Percentiles rank a stretch among this genome's conserved stretches.
Evolutionary conservation across 2,888 invertebrate genomes (phyloP).

Genomic region (Melanotus villosus): DNA sequence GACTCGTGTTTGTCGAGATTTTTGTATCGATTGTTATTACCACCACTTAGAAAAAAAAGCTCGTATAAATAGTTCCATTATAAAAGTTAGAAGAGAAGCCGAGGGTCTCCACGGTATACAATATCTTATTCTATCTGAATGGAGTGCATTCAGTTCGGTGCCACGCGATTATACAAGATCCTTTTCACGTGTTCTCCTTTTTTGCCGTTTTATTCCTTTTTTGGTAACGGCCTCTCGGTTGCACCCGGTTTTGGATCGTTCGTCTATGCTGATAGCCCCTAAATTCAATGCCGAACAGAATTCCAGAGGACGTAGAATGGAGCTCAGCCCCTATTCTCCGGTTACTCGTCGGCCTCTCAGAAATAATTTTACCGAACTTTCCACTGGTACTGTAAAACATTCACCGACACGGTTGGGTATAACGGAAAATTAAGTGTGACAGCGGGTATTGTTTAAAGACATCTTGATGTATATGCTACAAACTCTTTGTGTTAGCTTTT

Average conservation of each 20-base stretch:
- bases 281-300: conserved; percentile 25
- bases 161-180: conserved; percentile 38
- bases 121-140: conserved; percentile 39
- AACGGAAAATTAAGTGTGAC: conserved; percentile 43
- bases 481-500: conserved; percentile 31
- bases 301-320: background rate
- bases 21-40: conserved; percentile 32
- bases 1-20: background rate
- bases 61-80: conserved; percentile 40
- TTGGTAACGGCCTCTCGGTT: conserved; percentile 21
- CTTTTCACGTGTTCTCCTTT: conserved; percentile 30
- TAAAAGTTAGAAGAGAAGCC: conserved; percentile 35
- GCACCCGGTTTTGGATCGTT: conserved; percentile 25
- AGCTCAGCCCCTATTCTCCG: conserved; percentile 32
- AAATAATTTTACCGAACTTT: conserved; percentile 19
- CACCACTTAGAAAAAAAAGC: conserved; percentile 39
- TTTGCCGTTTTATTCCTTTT: conserved; percentile 19
- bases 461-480: conserved; percentile 34
- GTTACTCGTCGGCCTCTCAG: conserved; percentile 24
- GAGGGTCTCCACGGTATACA: conserved; percentile 35
- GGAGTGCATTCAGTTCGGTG: conserved; percentile 34
- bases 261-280: conserved; percentile 28
- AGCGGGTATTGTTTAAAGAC: conserved; percentile 36
- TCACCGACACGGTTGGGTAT: conserved; percentile 18
- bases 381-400: conserved; percentile 12